Percentiles rank a stretch among this genome's conserved stretches.
phyloP scores from a whole-genome alignment of 2,888 invertebrate species.

The Carterocephalus palaemon region DNA sequence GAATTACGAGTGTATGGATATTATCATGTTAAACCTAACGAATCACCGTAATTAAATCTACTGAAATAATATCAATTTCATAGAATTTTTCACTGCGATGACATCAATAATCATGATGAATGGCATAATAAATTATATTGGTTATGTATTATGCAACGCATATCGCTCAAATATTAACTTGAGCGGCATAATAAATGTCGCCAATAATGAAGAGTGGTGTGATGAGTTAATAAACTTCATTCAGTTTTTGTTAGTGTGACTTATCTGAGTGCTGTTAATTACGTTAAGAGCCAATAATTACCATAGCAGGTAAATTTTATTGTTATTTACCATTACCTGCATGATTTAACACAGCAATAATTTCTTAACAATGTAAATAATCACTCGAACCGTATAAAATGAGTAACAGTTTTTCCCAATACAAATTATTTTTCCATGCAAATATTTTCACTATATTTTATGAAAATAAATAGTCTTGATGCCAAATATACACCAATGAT shows the following conservation, averaged over 20 bases:
- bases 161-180: constrained; percentile 25
- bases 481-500: too few species aligned
- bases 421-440: too few species aligned
- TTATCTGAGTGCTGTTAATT: constrained; percentile 20
- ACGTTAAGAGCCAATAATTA: constrained; percentile 17
- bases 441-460: too few species aligned
- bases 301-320: constrained; percentile 8
- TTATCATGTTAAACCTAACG: too few species aligned
- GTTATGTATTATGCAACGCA: constrained; percentile 19
- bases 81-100: constrained; percentile 12
- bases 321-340: background rate
- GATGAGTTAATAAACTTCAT: constrained; percentile 22
- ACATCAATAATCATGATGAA: constrained; percentile 21
- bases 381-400: too few species aligned
- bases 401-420: too few species aligned
- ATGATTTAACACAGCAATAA: too few species aligned
- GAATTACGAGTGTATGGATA: too few species aligned
- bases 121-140: constrained; percentile 17
- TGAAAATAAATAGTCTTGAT: too few species aligned
- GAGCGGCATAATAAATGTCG: constrained; percentile 18
- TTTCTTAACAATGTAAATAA: too few species aligned
- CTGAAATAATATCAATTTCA: constrained; percentile 18
- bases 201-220: constrained; percentile 22
- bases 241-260: constrained; percentile 15
- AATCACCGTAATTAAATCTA: constrained; percentile 12